These are phyloP conservation scores for Glaucopsyche alexis DNA, from an alignment of 2,888 invertebrate genomes.

Conservation along the genomic window DNA sequence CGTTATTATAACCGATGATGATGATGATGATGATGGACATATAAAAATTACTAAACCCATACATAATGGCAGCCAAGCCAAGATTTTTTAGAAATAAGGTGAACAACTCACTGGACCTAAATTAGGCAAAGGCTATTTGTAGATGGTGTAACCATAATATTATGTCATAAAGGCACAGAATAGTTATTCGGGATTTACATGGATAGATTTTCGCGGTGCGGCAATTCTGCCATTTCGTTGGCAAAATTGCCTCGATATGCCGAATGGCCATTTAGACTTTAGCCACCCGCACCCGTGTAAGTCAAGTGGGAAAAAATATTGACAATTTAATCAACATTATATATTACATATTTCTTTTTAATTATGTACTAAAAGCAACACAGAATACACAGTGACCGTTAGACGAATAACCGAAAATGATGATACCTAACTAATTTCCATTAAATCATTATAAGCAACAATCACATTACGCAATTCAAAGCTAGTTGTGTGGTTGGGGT, in stretches of 20 bases:
- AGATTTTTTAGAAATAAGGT: background rate
- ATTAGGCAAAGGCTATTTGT: background rate
- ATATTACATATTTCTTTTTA: too few relatives aligned
- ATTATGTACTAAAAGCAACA: background rate
- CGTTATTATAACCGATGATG: background rate
- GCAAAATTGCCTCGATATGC: too few relatives aligned
- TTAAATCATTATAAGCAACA: background rate
- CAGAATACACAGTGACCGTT: background rate
- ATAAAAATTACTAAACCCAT: background rate
- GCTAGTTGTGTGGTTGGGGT: background rate
- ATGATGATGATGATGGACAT: background rate
- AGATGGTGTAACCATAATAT: too few relatives aligned
- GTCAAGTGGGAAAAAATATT: too few relatives aligned
- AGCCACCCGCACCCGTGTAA: too few relatives aligned
- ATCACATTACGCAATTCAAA: constrained; percentile 9
- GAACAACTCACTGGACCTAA: background rate
- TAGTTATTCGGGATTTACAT: too few relatives aligned
- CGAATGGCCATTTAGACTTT: too few relatives aligned
- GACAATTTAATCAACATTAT: too few relatives aligned
- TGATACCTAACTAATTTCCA: background rate
- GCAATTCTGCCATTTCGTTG: too few relatives aligned
- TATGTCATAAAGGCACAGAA: too few relatives aligned
- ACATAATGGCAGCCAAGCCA: background rate
- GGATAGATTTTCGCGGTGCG: too few relatives aligned
- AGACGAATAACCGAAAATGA: background rate